Base-by-base conservation (phyloP, 2,888 invertebrate genomes). In the Pasiphila rectangulata region DNA sequence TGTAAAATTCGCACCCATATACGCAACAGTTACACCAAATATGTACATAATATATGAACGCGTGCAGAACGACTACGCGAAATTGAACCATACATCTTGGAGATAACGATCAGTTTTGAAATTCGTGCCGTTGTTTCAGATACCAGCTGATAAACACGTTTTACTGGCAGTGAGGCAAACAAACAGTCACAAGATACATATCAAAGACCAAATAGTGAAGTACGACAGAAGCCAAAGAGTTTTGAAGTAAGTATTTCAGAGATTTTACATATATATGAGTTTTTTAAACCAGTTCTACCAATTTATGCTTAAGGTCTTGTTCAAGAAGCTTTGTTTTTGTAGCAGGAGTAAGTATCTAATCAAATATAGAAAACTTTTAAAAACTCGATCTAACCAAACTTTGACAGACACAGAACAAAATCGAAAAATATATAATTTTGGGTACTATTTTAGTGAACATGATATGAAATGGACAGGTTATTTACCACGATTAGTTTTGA, bases 101-200 rank as follows among this genome's bases (percentile, higher is more conserved):
- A 27, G 7, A 40, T 50, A 63, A 51, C 43, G 56, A 44, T 37
- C 35, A 12, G 17, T 49, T 50, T 52, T 45, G 46, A 43, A 27
- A 35, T 48, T 30, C 35, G 16, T 20, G 40, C 9, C 12, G 9
- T 56, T 64, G 49, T 85, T 81, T 51, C 82, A 89, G 89, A 80
- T 87, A 56, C 94, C 94, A 7, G 86, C 91, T 9, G 94, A 94
- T 57, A 93, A 94, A 73, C 93, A 94, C 64, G 94, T 94, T 46
- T 85, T 95, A 63, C 86, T 95, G 60, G 93, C 93, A 44, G 92
- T 95, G 57, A 90, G 93, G 71, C 95, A 95, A 73, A 92, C 93
- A 38, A 93, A 94, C 83, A 93, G 93, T 77, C 93, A 94, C 77
- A 93, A 94, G 83, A 92, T 93, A 81, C 93, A 93, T 90, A 93